Evolutionary conservation across 2,888 invertebrate genomes (phyloP), one percentile per base, ranked within the genome.

Genomic region (Phortica okadai): DNA sequence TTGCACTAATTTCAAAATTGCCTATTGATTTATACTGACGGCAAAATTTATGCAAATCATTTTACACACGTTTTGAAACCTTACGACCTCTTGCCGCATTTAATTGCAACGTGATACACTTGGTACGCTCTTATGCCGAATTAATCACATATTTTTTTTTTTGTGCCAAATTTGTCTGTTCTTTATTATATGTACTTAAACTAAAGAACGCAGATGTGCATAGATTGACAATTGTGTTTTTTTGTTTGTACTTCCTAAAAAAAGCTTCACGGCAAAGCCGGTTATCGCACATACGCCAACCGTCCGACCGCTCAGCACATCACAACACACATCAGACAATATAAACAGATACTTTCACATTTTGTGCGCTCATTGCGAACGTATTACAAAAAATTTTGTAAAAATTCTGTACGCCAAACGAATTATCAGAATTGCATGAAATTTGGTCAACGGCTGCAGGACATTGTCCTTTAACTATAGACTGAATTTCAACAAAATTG

Each of bases 341-440:
- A 66, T 70, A 79, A 78, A 80, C 33, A 77, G 76, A 78, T 73
- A 74, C 11, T 44, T 45, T 16, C 77, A 66, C 33, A 78, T 75
- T 77, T 78, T 69, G 58, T 62, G 41, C 70, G 4, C 76, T 0
- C 10, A 25, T 16, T 5, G 1, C 33, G 41, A 69, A 10, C 50
- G 75, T 79, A 86, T 86, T 81, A 86, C 85, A 66, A 78, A 80
- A 79, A 73, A 74, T 82, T 83, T 88, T 85, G 74, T 74, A 83
- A 88, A 85, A 88, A 86, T 83, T 81, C 76, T 83, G 78, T 74
- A 25, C n/a, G n/a, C 25, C 62, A 76, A 81, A 83, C 77, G 16
- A 54, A 0, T 73, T 0, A 4, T 41, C 64, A 33, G 82, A 89
- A 82, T 81, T 67, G 2, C 0, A 41, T 79, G 7, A 82, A 81